Conservation (phyloP, 2,888 invertebrate genomes). For the Chydorus sphaericus region DNA sequence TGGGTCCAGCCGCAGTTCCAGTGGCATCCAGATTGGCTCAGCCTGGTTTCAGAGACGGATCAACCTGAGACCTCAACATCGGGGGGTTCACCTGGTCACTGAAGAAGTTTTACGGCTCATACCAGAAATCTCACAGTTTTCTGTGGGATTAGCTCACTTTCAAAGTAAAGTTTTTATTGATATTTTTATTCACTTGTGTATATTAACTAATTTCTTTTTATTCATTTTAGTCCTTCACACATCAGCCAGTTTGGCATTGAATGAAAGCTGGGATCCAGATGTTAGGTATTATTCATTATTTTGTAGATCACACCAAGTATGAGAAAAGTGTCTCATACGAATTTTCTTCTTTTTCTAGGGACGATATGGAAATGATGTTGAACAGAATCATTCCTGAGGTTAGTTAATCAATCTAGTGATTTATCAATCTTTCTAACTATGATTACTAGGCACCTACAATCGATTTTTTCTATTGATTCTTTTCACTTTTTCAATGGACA, state of each 20-base stretch:
- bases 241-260: constrained; percentile 90
- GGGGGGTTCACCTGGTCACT: constrained; percentile 92
- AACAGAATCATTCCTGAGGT: constrained; percentile 94
- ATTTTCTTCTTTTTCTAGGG: constrained; percentile 37
- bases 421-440: no score
- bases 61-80: constrained; percentile 85
- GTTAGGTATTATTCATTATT: constrained; percentile 40
- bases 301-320: no score
- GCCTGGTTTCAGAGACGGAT: constrained; percentile 98
- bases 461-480: no score
- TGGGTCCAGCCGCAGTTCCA: constrained; percentile 21
- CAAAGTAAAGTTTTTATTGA: constrained; percentile 58
- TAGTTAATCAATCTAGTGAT: no score
- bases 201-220: background rate
- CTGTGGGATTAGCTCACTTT: constrained; percentile 89
- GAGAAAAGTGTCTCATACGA: background rate
- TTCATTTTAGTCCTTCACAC: constrained; percentile 74
- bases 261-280: constrained; percentile 97
- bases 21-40: constrained; percentile 86
- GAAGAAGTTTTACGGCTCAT: constrained; percentile 90
- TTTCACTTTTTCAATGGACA: no score
- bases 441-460: no score
- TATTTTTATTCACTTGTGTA: background rate
- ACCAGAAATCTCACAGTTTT: constrained; percentile 85
- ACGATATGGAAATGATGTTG: constrained; percentile 99